These are phyloP conservation scores for Sebastes elongatus DNA, from an alignment of 2,797 vertebrate species.

Conservation along the genomic window DNA sequence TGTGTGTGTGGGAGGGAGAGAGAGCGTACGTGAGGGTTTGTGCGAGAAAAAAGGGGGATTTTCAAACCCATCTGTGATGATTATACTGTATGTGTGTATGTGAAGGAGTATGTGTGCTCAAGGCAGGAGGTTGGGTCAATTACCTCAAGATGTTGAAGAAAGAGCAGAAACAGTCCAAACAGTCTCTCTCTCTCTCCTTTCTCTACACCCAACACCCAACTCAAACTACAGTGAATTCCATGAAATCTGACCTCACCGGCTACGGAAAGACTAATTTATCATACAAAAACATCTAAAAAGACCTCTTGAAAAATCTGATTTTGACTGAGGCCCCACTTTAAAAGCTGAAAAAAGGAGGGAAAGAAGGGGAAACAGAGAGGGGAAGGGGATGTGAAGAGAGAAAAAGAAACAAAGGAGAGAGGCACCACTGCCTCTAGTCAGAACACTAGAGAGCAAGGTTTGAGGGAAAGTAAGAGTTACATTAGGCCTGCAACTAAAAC, in stretches of 20 bases:
- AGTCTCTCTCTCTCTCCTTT: neutral
- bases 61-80: constrained; percentile 63
- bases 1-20: neutral
- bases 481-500: neutral
- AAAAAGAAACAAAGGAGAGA: neutral
- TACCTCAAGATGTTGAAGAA: constrained; percentile 80
- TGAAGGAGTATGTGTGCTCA: constrained; percentile 34
- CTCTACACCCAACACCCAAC: constrained; percentile 34
- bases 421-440: neutral
- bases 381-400: neutral
- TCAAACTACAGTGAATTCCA: constrained; percentile 34
- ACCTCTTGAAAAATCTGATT: constrained; percentile 5
- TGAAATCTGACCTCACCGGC: constrained; percentile 44
- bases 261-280: constrained; percentile 34
- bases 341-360: neutral
- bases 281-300: constrained; percentile 20
- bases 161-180: constrained; percentile 61
- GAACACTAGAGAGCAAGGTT: neutral
- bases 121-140: constrained; percentile 69
- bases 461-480: neutral
- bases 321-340: neutral
- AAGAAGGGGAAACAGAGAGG: neutral
- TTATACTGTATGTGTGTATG: constrained; percentile 14
- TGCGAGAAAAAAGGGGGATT: constrained; percentile 46
- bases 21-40: constrained; percentile 31